phyloP scores from a whole-genome alignment of 1,140 invertebrate species.

The Papilio helenus region DNA sequence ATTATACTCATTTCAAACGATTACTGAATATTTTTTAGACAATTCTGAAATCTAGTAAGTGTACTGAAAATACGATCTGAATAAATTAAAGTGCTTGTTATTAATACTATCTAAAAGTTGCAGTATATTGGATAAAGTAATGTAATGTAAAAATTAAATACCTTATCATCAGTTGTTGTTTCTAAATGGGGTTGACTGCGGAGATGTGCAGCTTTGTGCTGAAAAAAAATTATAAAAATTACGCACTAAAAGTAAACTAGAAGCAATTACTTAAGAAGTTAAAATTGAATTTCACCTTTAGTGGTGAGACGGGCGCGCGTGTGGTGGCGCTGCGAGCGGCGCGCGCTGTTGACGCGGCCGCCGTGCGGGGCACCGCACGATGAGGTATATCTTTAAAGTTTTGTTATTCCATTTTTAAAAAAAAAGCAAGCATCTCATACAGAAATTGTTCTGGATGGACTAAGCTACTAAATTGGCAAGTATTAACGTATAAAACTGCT shows the following conservation, averaged over 20 bases:
- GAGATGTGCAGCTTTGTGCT: neutral
- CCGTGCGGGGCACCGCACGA: conserved; percentile 60
- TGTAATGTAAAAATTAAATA: neutral
- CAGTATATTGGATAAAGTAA: neutral
- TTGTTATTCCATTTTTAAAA: neutral
- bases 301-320: conserved; percentile 42
- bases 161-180: neutral
- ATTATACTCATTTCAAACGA: neutral
- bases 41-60: too few relatives aligned
- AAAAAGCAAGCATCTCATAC: neutral
- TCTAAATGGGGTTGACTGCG: neutral
- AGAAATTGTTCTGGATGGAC: too few relatives aligned
- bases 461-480: too few relatives aligned
- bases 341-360: conserved; percentile 69
- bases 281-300: neutral
- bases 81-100: neutral
- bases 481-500: too few relatives aligned
- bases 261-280: too few relatives aligned
- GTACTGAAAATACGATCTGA: neutral
- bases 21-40: too few relatives aligned
- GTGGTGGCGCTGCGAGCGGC: conserved; percentile 70
- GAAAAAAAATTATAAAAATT: neutral
- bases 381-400: conserved; percentile 37
- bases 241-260: too few relatives aligned
- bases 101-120: neutral